Conservation (phyloP, 2,888 invertebrate species). For the Cataglyphis cursor region DNA sequence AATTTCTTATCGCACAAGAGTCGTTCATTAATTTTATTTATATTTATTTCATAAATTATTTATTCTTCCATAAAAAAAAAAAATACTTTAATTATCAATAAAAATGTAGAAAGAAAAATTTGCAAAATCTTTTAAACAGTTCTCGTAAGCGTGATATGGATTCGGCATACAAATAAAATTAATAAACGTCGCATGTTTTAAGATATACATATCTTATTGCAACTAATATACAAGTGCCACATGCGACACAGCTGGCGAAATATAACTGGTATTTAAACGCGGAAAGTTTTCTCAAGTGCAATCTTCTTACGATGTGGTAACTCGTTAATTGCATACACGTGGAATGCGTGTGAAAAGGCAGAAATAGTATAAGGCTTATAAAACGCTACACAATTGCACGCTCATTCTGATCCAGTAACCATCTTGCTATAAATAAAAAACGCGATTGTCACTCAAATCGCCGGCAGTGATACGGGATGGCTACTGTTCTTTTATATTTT, state of each 20-base stretch:
- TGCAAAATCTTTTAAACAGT: slow-evolving; percentile 3
- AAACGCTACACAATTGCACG: slow-evolving; percentile 6
- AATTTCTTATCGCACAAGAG: not conserved
- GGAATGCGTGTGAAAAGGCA: not conserved
- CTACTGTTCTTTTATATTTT: slow-evolving; percentile 73
- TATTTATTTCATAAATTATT: not conserved
- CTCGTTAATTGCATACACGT: slow-evolving; percentile 31
- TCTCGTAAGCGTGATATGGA: not conserved
- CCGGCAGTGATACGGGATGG: slow-evolving; percentile 70
- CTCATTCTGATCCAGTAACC: not conserved
- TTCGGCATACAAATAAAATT: not conserved
- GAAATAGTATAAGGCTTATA: slow-evolving; percentile 15
- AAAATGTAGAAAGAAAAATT: not conserved
- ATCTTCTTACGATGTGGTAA: slow-evolving; percentile 27
- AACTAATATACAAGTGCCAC: not conserved
- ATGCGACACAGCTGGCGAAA: slow-evolving; percentile 1
- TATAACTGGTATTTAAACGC: slow-evolving; percentile 21
- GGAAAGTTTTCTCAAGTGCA: not conserved
- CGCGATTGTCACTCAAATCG: slow-evolving; percentile 55
- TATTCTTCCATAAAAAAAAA: not conserved
- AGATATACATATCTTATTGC: not conserved
- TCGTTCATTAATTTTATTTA: slow-evolving; percentile 4
- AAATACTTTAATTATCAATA: not conserved
- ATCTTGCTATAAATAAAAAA: not conserved
- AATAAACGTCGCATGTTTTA: not conserved